phyloP scores from a whole-genome alignment of 2,797 vertebrate species.

The Macroramphosus scolopax region DNA sequence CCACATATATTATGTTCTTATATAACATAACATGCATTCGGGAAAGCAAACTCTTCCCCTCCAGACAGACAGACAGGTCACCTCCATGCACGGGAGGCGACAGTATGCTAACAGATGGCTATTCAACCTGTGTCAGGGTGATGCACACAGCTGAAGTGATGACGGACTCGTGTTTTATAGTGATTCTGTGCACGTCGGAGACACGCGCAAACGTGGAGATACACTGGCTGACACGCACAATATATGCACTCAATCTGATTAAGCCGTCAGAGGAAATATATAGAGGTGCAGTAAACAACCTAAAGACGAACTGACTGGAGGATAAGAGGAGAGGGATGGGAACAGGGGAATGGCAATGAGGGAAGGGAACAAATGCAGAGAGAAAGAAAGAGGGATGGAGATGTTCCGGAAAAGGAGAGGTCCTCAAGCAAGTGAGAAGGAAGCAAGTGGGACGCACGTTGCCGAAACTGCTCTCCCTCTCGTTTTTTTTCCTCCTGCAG shows the following conservation, averaged over 20 bases:
- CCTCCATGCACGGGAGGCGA: constrained; percentile 12
- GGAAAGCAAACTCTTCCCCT: neutral
- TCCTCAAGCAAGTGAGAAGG: constrained; percentile 41
- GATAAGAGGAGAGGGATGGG: constrained; percentile 3
- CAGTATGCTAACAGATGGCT: constrained; percentile 47
- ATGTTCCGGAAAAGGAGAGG: constrained; percentile 25
- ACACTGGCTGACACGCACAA: neutral
- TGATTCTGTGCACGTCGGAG: constrained; percentile 11
- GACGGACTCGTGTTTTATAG: constrained; percentile 10
- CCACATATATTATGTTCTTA: constrained; percentile 25
- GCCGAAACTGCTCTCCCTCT: constrained; percentile 61
- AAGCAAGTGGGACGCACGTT: constrained; percentile 66
- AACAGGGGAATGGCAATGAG: constrained; percentile 12
- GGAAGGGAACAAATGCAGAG: constrained; percentile 31
- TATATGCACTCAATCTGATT: constrained; percentile 28
- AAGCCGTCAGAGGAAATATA: constrained; percentile 9
- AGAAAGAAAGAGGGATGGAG: constrained; percentile 33
- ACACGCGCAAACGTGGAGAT: neutral
- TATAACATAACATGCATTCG: constrained; percentile 9
- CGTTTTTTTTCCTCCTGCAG: constrained; percentile 57
- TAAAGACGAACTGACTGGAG: neutral
- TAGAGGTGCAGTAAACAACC: constrained; percentile 12
- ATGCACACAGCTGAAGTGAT: constrained; percentile 42
- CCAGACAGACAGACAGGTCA: constrained; percentile 14
- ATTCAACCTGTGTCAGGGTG: constrained; percentile 28